Percentiles rank a stretch among this genome's conserved stretches.
phyloP scores from a whole-genome alignment of 2,888 invertebrate genomes.

The Lycocerus yunnanus region DNA sequence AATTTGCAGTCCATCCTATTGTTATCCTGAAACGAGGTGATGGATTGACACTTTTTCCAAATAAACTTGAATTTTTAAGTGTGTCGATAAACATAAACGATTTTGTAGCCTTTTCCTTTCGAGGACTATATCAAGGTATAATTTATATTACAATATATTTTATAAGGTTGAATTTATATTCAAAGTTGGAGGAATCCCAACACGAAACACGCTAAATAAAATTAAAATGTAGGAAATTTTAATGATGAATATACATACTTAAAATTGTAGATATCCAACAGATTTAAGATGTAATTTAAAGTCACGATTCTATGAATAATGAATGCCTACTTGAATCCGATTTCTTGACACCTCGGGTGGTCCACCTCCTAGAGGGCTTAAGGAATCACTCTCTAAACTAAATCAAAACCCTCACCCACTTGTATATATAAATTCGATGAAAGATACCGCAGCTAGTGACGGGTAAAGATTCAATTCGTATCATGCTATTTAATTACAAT shows the following conservation, averaged over 20 bases:
- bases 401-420: constrained; percentile 16
- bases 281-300: constrained; percentile 19
- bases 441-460: constrained; percentile 9
- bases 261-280: constrained; percentile 6
- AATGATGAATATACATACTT: background rate
- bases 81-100: background rate
- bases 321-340: constrained; percentile 19
- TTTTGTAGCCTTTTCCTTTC: background rate
- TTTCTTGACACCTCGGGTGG: constrained; percentile 31
- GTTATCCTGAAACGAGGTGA: background rate
- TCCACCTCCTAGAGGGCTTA: constrained; percentile 15
- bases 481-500: constrained; percentile 24
- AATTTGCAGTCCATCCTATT: background rate
- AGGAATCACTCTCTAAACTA: constrained; percentile 9
- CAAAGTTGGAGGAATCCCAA: background rate
- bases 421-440: constrained; percentile 3
- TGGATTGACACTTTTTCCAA: background rate
- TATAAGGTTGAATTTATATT: too few species aligned
- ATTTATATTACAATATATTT: too few species aligned
- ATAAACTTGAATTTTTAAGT: background rate
- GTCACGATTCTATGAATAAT: constrained; percentile 25
- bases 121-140: too few species aligned
- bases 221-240: background rate
- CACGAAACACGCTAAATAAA: too few species aligned
- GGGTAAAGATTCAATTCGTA: constrained; percentile 10